Evolutionary conservation across 2,888 invertebrate species (phyloP).

Genomic region (Hypsopygia costalis): DNA sequence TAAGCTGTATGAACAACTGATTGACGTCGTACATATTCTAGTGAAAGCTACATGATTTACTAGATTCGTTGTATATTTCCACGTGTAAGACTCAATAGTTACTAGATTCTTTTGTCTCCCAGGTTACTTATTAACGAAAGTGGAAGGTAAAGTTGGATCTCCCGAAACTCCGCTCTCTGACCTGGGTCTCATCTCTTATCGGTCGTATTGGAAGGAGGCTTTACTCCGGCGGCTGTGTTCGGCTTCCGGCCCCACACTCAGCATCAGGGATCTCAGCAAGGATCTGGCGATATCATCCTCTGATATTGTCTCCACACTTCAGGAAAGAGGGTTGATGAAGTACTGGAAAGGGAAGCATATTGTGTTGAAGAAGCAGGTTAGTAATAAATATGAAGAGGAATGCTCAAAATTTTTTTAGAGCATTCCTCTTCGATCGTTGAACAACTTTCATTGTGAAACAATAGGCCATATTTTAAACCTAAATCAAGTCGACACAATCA

Average conservation of each 20-base stretch:
- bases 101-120: slow-evolving; percentile 24
- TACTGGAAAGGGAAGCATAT: slow-evolving; percentile 99
- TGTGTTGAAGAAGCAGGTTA: slow-evolving; percentile 94
- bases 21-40: too few species aligned
- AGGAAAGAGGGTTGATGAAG: slow-evolving; percentile 98
- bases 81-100: neutral
- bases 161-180: slow-evolving; percentile 99
- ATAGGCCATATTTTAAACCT: too few species aligned
- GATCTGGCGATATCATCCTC: slow-evolving; percentile 98
- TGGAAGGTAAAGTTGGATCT: slow-evolving; percentile 99
- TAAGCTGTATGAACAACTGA: too few species aligned
- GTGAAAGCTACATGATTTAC: too few species aligned
- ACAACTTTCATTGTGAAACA: too few species aligned
- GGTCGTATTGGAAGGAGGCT: slow-evolving; percentile 99
- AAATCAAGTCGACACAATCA: too few species aligned
- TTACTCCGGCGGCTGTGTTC: slow-evolving; percentile 94
- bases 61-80: neutral
- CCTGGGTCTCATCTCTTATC: slow-evolving; percentile 97
- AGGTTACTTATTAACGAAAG: slow-evolving; percentile 97
- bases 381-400: too few species aligned
- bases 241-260: slow-evolving; percentile 92
- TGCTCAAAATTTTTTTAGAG: too few species aligned
- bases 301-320: slow-evolving; percentile 98
- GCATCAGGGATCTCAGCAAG: slow-evolving; percentile 92
- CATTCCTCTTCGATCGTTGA: too few species aligned